Conservation (phyloP, 2,797 vertebrate genomes). For the Poliocrania exsul region DNA sequence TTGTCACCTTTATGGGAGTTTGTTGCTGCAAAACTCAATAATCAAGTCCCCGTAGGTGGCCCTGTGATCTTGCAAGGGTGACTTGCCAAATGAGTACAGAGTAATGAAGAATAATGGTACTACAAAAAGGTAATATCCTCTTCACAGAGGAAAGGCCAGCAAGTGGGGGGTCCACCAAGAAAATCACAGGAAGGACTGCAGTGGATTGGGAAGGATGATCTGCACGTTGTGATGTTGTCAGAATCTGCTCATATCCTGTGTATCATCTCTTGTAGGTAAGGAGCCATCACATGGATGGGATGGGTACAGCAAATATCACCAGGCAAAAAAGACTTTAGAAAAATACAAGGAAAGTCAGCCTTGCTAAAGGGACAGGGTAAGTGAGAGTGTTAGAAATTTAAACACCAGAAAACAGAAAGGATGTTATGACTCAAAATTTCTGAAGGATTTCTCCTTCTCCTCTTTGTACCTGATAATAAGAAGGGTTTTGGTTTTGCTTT, state of each 20-base stretch:
- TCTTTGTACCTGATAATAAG: neutral
- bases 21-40: neutral
- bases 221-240: neutral
- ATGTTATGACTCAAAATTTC: neutral
- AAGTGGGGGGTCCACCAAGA: neutral
- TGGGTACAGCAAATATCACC: neutral
- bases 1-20: neutral
- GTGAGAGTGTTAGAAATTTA: neutral
- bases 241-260: neutral
- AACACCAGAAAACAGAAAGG: neutral
- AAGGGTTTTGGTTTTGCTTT: neutral
- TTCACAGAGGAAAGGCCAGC: neutral
- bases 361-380: neutral
- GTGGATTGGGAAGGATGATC: neutral
- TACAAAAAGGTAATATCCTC: neutral
- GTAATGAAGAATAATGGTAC: neutral
- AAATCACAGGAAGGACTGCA: neutral
- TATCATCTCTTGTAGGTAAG: accelerated
- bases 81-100: neutral
- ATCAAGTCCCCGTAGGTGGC: neutral
- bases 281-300: neutral
- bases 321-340: neutral
- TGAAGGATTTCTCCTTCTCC: neutral
- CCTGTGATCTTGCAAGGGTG: neutral
- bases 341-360: neutral